Evolutionary conservation across 2,888 invertebrate genomes (phyloP).

Genomic region (Pristionchus arcanus): DNA sequence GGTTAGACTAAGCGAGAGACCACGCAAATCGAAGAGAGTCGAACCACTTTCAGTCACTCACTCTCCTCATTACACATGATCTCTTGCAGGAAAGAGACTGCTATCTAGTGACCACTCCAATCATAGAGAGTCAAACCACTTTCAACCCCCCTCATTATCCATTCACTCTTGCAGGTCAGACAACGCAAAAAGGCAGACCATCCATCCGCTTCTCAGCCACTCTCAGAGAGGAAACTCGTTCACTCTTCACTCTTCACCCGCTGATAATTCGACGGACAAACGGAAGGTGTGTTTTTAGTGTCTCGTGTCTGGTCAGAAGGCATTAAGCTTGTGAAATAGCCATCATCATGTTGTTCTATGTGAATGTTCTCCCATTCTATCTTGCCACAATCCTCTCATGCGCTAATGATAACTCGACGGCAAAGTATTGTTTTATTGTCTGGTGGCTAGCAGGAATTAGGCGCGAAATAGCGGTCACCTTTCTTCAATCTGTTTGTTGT

Average conservation of each 20-base stretch:
- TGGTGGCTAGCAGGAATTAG: background rate
- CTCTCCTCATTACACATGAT: background rate
- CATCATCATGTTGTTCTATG: too few relatives aligned
- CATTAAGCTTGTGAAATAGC: background rate
- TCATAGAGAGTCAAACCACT: background rate
- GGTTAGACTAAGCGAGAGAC: too few relatives aligned
- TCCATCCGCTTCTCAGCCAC: background rate
- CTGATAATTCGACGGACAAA: conserved; percentile 42
- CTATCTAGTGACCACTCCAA: too few relatives aligned
- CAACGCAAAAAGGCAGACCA: background rate
- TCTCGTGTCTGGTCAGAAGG: background rate
- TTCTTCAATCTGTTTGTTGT: too few relatives aligned
- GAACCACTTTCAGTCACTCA: too few relatives aligned
- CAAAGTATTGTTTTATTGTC: background rate
- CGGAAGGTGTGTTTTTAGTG: background rate
- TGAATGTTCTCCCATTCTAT: too few relatives aligned
- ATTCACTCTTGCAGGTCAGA: background rate
- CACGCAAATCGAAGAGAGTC: too few relatives aligned
- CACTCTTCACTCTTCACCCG: background rate
- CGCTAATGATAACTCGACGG: conserved; percentile 10
- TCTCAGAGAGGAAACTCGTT: conserved; percentile 22
- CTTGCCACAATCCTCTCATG: too few relatives aligned
- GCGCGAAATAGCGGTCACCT: too few relatives aligned
- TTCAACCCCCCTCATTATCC: background rate
- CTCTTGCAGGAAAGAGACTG: background rate